A percentile compares a stretch with the other conserved stretches of the same genome.
Evolutionary conservation across 2,113 vertebrate genomes (phyloP).

Genomic region (Psittacus erithacus): DNA sequence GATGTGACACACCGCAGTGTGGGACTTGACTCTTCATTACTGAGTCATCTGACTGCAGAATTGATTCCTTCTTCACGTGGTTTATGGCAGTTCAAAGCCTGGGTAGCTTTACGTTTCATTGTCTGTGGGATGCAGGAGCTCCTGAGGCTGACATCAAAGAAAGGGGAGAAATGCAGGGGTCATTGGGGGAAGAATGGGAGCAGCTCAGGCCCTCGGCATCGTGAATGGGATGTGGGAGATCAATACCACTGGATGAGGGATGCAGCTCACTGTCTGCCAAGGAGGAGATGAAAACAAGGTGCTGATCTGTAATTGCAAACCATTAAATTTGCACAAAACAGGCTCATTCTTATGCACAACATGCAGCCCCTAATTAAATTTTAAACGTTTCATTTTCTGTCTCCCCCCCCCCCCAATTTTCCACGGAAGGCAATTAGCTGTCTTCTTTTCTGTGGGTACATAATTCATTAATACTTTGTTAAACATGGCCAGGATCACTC

Average conservation of each 20-base stretch:
- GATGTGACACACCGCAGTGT: constrained; percentile 27
- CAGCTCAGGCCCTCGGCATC: background rate
- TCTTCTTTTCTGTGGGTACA: constrained; percentile 1
- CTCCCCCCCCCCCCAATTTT: background rate
- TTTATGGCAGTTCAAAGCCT: constrained; percentile 58
- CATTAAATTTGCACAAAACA: background rate
- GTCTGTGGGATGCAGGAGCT: background rate
- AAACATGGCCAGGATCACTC: background rate
- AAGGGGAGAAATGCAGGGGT: background rate
- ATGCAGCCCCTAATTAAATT: constrained; percentile 33
- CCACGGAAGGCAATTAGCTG: constrained; percentile 33
- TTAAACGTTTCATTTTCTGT: constrained; percentile 48
- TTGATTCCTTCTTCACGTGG: constrained; percentile 47
- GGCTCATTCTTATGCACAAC: constrained; percentile 34
- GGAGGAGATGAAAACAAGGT: background rate
- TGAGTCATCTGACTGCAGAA: constrained; percentile 55
- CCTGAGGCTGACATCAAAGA: constrained; percentile 33
- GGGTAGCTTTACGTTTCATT: background rate
- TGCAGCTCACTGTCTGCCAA: background rate
- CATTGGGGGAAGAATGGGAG: background rate
- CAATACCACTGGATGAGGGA: background rate
- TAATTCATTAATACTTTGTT: constrained; percentile 49
- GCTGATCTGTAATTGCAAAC: background rate
- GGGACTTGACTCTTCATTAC: constrained; percentile 51
- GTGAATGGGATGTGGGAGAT: background rate